Conservation (phyloP, 2,797 vertebrate genomes). For the Pempheris klunzingeri region DNA sequence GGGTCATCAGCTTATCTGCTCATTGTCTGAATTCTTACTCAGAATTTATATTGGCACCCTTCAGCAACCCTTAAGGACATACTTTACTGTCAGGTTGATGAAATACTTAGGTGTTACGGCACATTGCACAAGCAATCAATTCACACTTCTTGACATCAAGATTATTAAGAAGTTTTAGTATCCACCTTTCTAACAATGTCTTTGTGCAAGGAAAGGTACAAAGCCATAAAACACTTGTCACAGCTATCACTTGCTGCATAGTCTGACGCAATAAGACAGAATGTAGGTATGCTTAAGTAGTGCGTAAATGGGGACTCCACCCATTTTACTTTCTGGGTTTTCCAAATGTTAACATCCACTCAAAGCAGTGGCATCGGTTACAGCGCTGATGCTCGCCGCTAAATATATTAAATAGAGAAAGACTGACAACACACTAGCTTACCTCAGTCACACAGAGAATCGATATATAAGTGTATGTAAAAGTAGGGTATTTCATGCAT, state of each 20-base stretch:
- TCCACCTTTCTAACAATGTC: background rate
- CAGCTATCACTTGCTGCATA: background rate
- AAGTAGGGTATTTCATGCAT: no score
- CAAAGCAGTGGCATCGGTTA: no score
- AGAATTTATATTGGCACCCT: slow-evolving; percentile 1
- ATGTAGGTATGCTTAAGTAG: no score
- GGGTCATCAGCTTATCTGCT: background rate
- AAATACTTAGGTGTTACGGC: background rate
- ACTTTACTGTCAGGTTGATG: slow-evolving; percentile 20
- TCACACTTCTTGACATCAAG: slow-evolving; percentile 11
- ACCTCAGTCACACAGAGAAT: no score
- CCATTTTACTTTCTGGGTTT: no score
- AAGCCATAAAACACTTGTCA: background rate
- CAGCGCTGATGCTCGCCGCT: no score
- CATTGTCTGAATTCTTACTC: background rate
- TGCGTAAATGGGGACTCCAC: no score
- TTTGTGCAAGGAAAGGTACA: background rate
- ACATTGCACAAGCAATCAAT: slow-evolving; percentile 30
- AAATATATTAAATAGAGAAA: no score
- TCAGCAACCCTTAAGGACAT: slow-evolving; percentile 21
- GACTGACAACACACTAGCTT: no score
- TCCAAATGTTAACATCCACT: no score
- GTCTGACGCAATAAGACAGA: background rate
- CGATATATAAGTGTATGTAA: no score
- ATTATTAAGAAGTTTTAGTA: slow-evolving; percentile 19